Evolutionary conservation across 2,797 vertebrate genomes (phyloP).

Genomic region (Anas capensis): DNA sequence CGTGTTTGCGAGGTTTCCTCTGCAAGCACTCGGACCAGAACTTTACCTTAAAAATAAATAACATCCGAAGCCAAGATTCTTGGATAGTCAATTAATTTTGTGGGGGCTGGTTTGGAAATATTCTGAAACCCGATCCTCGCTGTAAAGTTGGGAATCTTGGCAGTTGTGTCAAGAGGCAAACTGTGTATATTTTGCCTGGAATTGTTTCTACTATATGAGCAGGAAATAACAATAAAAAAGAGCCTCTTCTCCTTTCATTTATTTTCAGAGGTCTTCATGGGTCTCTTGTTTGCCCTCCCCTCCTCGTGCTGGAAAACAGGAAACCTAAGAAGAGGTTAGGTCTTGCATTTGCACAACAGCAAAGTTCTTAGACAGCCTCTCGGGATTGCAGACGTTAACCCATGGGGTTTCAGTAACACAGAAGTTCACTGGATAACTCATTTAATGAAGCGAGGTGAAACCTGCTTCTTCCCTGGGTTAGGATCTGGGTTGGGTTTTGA

Average conservation of each 20-base stretch:
- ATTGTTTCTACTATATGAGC: slow-evolving; percentile 1
- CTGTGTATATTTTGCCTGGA: slow-evolving; percentile 45
- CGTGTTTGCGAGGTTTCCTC: slow-evolving; percentile 11
- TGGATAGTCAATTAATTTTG: slow-evolving; percentile 58
- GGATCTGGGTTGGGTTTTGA: neutral
- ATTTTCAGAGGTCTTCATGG: neutral
- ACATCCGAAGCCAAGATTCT: slow-evolving; percentile 34
- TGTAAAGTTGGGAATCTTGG: slow-evolving; percentile 50
- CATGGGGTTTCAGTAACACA: neutral
- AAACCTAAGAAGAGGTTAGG: neutral
- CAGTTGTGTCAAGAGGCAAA: slow-evolving; percentile 33
- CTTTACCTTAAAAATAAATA: slow-evolving; percentile 60
- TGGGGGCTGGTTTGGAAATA: slow-evolving; percentile 49
- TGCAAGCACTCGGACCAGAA: neutral
- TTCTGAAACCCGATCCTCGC: slow-evolving; percentile 7
- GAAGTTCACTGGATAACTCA: neutral
- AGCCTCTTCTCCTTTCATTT: slow-evolving; percentile 12
- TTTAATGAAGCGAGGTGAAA: neutral
- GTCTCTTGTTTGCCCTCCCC: neutral
- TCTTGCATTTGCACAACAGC: neutral
- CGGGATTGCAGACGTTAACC: neutral
- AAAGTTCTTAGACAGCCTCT: neutral
- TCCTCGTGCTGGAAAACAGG: neutral
- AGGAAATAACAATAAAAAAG: slow-evolving; percentile 3
- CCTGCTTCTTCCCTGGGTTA: neutral